phyloP scores from a whole-genome alignment of 1,140 invertebrate species.

The Xylocopa sonorina region DNA sequence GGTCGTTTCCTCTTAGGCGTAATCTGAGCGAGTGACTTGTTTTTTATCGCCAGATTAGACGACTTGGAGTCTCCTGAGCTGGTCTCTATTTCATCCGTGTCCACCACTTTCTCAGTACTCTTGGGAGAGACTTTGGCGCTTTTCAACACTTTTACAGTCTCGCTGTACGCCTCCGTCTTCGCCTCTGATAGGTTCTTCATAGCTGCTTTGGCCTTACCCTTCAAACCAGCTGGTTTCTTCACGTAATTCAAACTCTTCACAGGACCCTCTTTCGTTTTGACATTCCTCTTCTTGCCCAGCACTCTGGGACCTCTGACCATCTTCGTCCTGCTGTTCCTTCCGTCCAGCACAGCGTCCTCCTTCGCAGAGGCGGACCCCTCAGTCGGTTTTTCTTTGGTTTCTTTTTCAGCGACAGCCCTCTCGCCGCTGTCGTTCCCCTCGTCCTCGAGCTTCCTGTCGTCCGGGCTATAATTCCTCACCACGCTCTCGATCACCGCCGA shows the following conservation, averaged over 20 bases:
- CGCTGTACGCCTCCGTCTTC: slow-evolving; percentile 11
- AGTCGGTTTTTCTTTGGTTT: slow-evolving; percentile 35
- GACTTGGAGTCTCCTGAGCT: slow-evolving; percentile 3
- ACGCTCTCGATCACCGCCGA: slow-evolving; percentile 72
- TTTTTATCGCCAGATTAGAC: background rate
- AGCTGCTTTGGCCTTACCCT: background rate
- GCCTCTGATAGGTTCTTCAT: slow-evolving; percentile 15
- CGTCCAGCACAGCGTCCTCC: background rate
- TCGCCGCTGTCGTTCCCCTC: slow-evolving; percentile 40
- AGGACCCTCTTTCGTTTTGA: slow-evolving; percentile 63
- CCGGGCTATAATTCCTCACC: slow-evolving; percentile 58
- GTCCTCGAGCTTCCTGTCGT: slow-evolving; percentile 38
- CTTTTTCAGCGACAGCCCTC: slow-evolving; percentile 28
- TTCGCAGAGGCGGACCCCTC: background rate
- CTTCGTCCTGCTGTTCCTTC: slow-evolving; percentile 44
- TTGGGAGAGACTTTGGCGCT: background rate
- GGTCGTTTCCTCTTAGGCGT: slow-evolving; percentile 61
- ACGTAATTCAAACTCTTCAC: background rate
- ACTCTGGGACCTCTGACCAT: slow-evolving; percentile 62
- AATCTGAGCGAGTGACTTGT: slow-evolving; percentile 14
- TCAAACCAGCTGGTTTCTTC: background rate
- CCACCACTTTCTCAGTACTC: slow-evolving; percentile 13
- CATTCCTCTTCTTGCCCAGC: slow-evolving; percentile 70
- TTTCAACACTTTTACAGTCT: slow-evolving; percentile 28
- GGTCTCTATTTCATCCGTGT: background rate